Evolutionary conservation across 2,888 invertebrate genomes (phyloP), one percentile per base, ranked within the genome.

Genomic region (Habroteleia sp.): DNA sequence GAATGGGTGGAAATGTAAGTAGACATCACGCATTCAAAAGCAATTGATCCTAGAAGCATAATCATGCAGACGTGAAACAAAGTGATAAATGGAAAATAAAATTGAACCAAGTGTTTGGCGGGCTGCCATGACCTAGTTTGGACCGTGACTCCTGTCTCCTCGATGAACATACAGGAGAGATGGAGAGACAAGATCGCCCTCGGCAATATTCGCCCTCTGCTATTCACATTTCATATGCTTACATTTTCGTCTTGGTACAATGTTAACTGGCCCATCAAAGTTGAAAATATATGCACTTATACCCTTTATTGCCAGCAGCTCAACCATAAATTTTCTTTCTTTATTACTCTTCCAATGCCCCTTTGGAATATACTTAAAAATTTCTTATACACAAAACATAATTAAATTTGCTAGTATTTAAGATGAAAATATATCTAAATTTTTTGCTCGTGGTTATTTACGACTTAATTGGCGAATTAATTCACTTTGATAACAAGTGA

Each of bases 111-210:
- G 79, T 82, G 81, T 85, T 85, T 83, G 82, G 85, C 82, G 82
- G 83, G 84, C 84, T 86, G 81, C 85, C 85, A 83, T 86, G 85
- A 86, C 85, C 85, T 79, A 86, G 84, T 83, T 85, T 79, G 79
- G 65, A 74, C 76, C 75, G 75, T 79, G 76, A 72, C 79, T 83
- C 83, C 82, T 79, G 81, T 81, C 83, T 83, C 82, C 58, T 60
- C 80, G 68, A 77, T 68, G 76, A 77, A 63, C 74, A 79, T n/a
- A n/a, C n/a, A n/a, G n/a, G n/a, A n/a, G n/a, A 80, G 76, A 80
- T 72, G 78, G 77, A 78, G 65, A 72, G 75, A 74, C 72, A 78
- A 79, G 77, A 80, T 79, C 72, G 83, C 82, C 83, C 79, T 80
- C 73, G 83, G 83, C 80, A 80, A 81, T 80, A 77, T 72, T 79